Conservation (phyloP, 1,140 invertebrate genomes). For the Chionoecetes opilio region DNA sequence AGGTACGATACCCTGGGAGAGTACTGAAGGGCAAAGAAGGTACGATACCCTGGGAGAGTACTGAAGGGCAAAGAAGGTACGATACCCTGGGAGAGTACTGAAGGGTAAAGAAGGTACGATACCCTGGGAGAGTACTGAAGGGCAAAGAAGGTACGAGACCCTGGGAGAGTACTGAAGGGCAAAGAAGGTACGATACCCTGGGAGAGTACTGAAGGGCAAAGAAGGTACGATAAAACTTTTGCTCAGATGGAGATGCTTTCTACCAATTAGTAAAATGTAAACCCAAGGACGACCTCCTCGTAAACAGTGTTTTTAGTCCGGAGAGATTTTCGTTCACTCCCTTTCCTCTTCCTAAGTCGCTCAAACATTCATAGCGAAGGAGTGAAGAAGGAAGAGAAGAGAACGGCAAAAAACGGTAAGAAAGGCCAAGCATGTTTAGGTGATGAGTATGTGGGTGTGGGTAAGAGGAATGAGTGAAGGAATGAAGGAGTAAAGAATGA, state of each 20-base stretch:
- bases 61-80: too few species aligned
- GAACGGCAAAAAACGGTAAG: background rate
- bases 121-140: background rate
- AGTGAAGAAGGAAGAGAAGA: background rate
- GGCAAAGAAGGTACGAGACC: background rate
- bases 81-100: background rate
- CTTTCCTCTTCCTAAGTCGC: background rate
- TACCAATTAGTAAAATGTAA: conserved; percentile 31
- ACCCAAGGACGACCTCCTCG: background rate
- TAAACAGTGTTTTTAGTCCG: background rate
- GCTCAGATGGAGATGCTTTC: background rate
- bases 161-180: background rate
- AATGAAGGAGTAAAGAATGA: background rate
- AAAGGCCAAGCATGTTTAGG: background rate
- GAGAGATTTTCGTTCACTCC: background rate
- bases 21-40: too few species aligned
- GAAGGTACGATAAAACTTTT: background rate
- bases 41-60: background rate
- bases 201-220: too few species aligned
- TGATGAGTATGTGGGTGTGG: background rate
- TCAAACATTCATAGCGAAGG: background rate
- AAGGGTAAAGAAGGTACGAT: background rate
- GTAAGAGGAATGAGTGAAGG: background rate
- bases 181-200: background rate
- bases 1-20: background rate